phyloP scores from a whole-genome alignment of 1,140 invertebrate genomes.

The Lordiphosa stackelbergi region DNA sequence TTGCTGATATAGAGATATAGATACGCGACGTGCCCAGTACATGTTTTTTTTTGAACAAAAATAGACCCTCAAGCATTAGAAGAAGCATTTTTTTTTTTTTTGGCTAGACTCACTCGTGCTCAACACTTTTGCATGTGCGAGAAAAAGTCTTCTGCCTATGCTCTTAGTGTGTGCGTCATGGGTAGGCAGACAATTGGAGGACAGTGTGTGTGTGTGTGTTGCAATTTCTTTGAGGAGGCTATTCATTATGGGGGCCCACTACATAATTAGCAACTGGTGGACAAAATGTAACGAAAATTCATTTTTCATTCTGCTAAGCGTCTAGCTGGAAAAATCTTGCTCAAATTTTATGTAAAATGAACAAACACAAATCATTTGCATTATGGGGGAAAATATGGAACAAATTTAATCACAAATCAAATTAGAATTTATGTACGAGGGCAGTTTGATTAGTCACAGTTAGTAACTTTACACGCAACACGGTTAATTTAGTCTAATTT shows the following conservation, averaged over 20 bases:
- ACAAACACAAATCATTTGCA: slow-evolving; percentile 28
- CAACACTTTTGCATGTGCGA: slow-evolving; percentile 5
- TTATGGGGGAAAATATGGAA: neutral
- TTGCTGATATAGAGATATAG: slow-evolving; percentile 37
- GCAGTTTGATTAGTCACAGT: too few species aligned
- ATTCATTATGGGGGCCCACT: neutral
- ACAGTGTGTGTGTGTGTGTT: slow-evolving; percentile 48
- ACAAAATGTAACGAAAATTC: slow-evolving; percentile 22
- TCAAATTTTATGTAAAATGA: slow-evolving; percentile 31
- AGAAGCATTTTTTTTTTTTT: slow-evolving; percentile 25
- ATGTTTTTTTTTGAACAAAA: slow-evolving; percentile 46
- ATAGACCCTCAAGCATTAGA: slow-evolving; percentile 57
- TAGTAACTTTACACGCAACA: too few species aligned
- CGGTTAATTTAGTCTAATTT: too few species aligned
- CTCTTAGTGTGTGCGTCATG: slow-evolving; percentile 31
- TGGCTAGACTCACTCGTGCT: slow-evolving; percentile 32
- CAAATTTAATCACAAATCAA: too few species aligned
- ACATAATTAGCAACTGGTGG: slow-evolving; percentile 15
- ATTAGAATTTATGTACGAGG: too few species aligned
- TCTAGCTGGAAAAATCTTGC: slow-evolving; percentile 29
- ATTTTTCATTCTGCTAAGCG: slow-evolving; percentile 27
- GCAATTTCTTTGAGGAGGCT: slow-evolving; percentile 25
- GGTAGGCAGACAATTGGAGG: slow-evolving; percentile 31
- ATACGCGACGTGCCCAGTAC: slow-evolving; percentile 53
- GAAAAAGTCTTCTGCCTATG: slow-evolving; percentile 5